A percentile compares a stretch with the other conserved stretches of the same genome.
phyloP scores from a whole-genome alignment of 2,797 vertebrate species.

The Coluber constrictor region DNA sequence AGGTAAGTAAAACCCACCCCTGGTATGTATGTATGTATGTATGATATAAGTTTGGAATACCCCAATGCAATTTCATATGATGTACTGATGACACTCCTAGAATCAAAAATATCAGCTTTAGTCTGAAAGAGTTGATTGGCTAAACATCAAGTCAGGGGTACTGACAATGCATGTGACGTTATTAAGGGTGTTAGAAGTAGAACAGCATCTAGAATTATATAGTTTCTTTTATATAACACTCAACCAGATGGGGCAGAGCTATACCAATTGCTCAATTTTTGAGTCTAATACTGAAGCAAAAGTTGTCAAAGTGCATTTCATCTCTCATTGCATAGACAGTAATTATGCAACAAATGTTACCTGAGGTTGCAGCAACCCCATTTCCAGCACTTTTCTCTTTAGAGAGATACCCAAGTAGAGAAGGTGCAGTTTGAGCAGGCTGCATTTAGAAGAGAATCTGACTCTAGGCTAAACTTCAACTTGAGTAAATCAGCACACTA shows the following conservation, averaged over 20 bases:
- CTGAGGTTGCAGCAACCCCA: background rate
- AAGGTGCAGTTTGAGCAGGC: background rate
- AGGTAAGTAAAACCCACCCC: too few species aligned
- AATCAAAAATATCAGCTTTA: background rate
- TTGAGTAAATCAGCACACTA: background rate
- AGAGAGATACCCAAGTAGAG: background rate
- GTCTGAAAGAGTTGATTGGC: background rate
- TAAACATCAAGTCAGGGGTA: background rate
- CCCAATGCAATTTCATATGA: background rate
- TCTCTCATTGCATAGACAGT: background rate
- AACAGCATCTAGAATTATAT: background rate
- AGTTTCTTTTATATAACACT: background rate
- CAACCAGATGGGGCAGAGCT: background rate
- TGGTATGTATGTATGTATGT: too few species aligned
- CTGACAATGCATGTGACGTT: background rate
- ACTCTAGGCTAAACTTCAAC: background rate
- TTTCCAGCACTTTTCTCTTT: background rate
- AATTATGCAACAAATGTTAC: background rate
- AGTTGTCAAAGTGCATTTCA: background rate
- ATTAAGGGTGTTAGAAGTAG: background rate
- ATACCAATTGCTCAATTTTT: background rate
- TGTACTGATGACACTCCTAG: background rate
- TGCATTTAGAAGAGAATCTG: background rate
- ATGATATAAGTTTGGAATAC: background rate
- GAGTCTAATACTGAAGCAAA: background rate